Conservation (phyloP, 2,113 vertebrate genomes). For the Himantopus leucocephalus region DNA sequence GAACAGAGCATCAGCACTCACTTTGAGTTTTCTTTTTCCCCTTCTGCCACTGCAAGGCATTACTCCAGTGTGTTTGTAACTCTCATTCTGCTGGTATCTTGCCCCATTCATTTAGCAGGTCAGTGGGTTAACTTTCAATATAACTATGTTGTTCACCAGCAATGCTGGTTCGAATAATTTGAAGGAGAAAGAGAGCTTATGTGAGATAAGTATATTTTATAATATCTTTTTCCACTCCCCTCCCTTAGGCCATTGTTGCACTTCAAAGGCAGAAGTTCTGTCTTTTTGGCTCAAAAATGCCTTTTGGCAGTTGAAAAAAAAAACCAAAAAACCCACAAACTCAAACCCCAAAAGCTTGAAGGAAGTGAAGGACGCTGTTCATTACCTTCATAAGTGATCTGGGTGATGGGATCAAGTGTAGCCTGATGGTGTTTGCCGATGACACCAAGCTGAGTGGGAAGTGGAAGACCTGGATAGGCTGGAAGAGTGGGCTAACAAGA, state of each 20-base stretch:
- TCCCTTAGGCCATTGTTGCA: not conserved
- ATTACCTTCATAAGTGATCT: not conserved
- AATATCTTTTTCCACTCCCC: rapidly evolving
- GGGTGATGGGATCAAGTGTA: not conserved
- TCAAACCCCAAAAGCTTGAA: not conserved
- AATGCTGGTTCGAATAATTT: not conserved
- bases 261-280: not conserved
- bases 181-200: not conserved
- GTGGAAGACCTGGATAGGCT: not conserved
- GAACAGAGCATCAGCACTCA: not conserved
- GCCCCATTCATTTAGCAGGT: not conserved
- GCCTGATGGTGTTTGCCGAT: not conserved
- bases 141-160: not conserved
- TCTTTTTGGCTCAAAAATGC: not conserved
- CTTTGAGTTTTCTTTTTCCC: not conserved
- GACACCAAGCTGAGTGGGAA: not conserved
- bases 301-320: not conserved
- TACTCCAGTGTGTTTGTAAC: not conserved
- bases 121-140: not conserved
- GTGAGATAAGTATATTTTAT: not conserved
- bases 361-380: not conserved
- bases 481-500: not conserved
- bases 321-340: not conserved
- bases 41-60: not conserved
- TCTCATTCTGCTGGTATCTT: not conserved